These are phyloP conservation scores for Lapara coniferarum DNA, from an alignment of 2,888 invertebrate genomes.

Conservation along the genomic window DNA sequence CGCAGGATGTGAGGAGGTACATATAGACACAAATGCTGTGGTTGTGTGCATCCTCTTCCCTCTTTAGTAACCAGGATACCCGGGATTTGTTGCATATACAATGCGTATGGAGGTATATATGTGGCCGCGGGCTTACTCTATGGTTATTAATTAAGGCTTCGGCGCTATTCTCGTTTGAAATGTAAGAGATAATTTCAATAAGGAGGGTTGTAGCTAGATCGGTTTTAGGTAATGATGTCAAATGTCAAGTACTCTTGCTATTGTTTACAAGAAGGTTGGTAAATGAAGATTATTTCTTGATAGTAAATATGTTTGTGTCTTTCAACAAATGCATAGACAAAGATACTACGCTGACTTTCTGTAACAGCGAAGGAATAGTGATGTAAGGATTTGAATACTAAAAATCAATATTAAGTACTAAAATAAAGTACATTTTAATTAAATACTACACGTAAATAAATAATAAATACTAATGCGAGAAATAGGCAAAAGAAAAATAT, in stretches of 20 bases:
- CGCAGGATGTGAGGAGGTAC: conserved; percentile 45
- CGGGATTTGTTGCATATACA: conserved; percentile 1
- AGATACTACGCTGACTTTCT: no score
- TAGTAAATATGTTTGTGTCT: no score
- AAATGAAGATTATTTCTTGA: no score
- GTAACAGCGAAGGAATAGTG: no score
- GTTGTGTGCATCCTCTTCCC: not conserved
- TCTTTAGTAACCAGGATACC: conserved; percentile 10
- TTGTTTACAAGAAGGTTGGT: no score
- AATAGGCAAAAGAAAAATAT: not conserved
- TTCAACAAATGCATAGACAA: no score
- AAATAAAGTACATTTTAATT: not conserved
- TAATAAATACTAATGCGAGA: not conserved
- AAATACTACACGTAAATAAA: no score
- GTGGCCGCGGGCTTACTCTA: not conserved
- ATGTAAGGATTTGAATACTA: no score
- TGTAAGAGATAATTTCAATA: conserved; percentile 8
- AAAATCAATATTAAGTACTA: no score
- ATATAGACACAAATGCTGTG: conserved; percentile 33
- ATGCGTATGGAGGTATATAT: not conserved
- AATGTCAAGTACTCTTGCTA: not conserved
- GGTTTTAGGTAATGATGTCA: not conserved
- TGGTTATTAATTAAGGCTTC: conserved; percentile 17
- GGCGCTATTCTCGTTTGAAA: not conserved
- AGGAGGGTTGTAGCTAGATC: no score